phyloP scores from a whole-genome alignment of 2,113 vertebrate species.

The Vidua chalybeata region DNA sequence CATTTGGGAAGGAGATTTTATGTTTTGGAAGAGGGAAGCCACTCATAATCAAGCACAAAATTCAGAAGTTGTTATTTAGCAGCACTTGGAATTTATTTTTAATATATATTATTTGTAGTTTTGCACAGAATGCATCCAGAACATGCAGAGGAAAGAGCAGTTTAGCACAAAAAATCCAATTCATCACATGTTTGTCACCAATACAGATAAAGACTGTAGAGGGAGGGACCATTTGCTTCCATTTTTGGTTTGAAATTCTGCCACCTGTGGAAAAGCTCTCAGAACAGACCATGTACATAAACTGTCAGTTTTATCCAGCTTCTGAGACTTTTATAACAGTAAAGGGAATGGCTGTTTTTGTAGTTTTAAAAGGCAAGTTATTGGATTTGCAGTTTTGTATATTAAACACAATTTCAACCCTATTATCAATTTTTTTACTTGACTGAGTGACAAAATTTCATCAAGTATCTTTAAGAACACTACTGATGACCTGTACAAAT shows the following conservation, averaged over 20 bases:
- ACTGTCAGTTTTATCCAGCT: background rate
- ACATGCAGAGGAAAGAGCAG: background rate
- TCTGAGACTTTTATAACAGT: background rate
- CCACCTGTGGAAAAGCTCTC: background rate
- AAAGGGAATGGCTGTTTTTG: background rate
- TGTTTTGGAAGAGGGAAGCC: background rate
- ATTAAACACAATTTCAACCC: background rate
- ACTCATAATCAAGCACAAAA: background rate
- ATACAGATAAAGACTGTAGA: background rate
- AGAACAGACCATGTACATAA: background rate
- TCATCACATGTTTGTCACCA: background rate
- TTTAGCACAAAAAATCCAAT: background rate
- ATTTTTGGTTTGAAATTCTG: background rate
- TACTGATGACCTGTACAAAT: background rate
- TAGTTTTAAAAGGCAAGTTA: background rate
- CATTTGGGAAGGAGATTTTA: background rate
- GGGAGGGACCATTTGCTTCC: background rate
- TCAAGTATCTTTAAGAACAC: background rate
- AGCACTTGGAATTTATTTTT: background rate
- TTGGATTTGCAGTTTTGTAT: background rate
- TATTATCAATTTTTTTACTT: background rate
- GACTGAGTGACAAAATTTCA: background rate
- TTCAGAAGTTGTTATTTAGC: background rate
- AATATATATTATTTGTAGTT: background rate
- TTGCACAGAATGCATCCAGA: background rate